Conservation (phyloP, 2,888 invertebrate species). For the Aphidius colemani region DNA sequence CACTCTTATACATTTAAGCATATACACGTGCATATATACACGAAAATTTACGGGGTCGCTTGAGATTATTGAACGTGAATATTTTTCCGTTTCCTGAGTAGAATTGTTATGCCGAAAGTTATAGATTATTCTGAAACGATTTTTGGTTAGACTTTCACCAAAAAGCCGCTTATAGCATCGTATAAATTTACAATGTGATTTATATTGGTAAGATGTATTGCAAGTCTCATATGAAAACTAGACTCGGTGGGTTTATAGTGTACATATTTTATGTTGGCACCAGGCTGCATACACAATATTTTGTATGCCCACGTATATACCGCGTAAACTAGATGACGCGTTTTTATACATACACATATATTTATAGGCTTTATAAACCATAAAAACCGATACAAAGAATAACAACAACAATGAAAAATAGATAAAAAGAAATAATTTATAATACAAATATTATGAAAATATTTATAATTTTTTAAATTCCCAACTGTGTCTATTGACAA, state of each 20-base stretch:
- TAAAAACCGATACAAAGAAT: no score
- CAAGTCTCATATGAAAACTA: conserved; percentile 18
- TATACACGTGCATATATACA: not conserved
- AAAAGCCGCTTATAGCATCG: conserved; percentile 33
- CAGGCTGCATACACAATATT: conserved; percentile 22
- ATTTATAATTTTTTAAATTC: conserved; percentile 6
- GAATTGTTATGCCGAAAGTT: not conserved
- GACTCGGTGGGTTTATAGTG: conserved; percentile 31
- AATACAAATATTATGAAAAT: not conserved
- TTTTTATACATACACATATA: conserved; percentile 26
- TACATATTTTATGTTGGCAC: conserved; percentile 37
- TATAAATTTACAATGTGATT: conserved; percentile 39
- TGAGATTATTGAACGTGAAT: not conserved
- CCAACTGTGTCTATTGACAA: conserved; percentile 36
- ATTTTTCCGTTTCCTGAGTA: not conserved
- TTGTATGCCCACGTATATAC: conserved; percentile 28
- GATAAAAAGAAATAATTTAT: conserved; percentile 10
- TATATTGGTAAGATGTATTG: conserved; percentile 27
- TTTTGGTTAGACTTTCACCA: conserved; percentile 35
- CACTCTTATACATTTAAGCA: not conserved
- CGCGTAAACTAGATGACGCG: conserved; percentile 19
- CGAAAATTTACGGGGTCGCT: not conserved
- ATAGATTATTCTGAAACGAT: conserved; percentile 13
- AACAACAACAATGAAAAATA: not conserved
- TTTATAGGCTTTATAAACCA: not conserved